Base-by-base conservation (phyloP, 2,113 vertebrate species). In the Lepus europaeus region DNA sequence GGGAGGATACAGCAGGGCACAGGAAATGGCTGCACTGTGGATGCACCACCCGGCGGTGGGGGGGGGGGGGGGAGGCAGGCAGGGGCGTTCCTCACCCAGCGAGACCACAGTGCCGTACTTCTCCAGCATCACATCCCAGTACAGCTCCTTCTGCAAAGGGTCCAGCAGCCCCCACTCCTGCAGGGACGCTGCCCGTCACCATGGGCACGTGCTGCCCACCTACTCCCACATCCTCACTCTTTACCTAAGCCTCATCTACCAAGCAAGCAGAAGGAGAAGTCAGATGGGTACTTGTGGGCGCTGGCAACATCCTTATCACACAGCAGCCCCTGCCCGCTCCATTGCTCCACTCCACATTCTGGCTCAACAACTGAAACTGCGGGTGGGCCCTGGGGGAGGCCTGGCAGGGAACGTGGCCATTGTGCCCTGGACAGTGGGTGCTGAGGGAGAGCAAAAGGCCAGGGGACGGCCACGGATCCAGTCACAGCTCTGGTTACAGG, bases 101-200 rank as follows among this genome's bases (percentile, higher is more conserved):
- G 95, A 93, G 14, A 96, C 84, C 51, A 82, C 90, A 0, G 90
- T 49, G 94, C 96, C 89, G 0, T 97, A 97, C 82, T 97, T 97
- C 96, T 97, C 93, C 88, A 97, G 95, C 97, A 97, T 95, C 0
- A 20, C 59, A 0, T 96, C 96, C 97, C 97, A 97, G 79, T 89
- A 96, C 78, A 92, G 92, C 72, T 97, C 97, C 92, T 95, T 97
- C 94, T 97, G 96, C 0, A 93, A 90, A 0, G 73, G 72, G 51
- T 97, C 87, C 81, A 97, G 83, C 3, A 92, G 93, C 8, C 87
- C 90, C 97, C 95, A 96, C 29, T 92, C 87, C 96, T 97, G 97
- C 3, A 31, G 33, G 63, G 59, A 84, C 1, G 2, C 0, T 19
- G 23, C 72, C 66, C 5, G 2, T 93, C 70, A 83, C 49, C 25